Percentiles rank a stretch among this genome's conserved stretches.
Evolutionary conservation across 2,113 vertebrate species (phyloP).

Genomic region (Rhabdomys dilectus): DNA sequence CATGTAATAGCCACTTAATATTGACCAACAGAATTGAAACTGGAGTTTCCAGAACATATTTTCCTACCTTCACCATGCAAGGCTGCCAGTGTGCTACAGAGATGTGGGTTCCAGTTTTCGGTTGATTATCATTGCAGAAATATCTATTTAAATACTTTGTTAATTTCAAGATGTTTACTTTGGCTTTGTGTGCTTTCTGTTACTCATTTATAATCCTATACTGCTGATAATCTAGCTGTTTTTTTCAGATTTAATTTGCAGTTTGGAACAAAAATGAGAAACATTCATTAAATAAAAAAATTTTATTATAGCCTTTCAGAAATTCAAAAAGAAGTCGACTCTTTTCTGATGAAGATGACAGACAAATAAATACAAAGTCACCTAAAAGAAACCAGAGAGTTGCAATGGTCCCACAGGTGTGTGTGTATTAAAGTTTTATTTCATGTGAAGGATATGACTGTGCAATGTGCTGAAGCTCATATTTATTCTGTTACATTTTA

Average conservation of each 20-base stretch:
- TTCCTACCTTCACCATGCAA: neutral
- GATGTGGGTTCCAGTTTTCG: slow-evolving; percentile 35
- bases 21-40: slow-evolving; percentile 54
- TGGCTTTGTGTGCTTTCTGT: slow-evolving; percentile 17
- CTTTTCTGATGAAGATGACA: slow-evolving; percentile 96
- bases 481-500: slow-evolving; percentile 71
- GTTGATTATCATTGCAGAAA: slow-evolving; percentile 24
- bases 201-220: slow-evolving; percentile 13
- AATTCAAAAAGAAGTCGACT: slow-evolving; percentile 97
- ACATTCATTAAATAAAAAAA: slow-evolving; percentile 73
- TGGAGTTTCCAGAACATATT: slow-evolving; percentile 69
- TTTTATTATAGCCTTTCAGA: slow-evolving; percentile 92
- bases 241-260: slow-evolving; percentile 39
- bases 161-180: slow-evolving; percentile 40
- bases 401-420: slow-evolving; percentile 94
- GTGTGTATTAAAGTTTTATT: slow-evolving; percentile 66
- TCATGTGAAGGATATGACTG: neutral
- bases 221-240: slow-evolving; percentile 5
- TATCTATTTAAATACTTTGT: slow-evolving; percentile 44
- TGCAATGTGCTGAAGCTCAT: neutral
- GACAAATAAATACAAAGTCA: slow-evolving; percentile 92
- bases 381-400: slow-evolving; percentile 97
- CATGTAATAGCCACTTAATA: neutral
- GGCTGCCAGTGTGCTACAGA: neutral
- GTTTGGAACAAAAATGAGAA: slow-evolving; percentile 72